Percentiles rank a stretch among this genome's conserved stretches.
Evolutionary conservation across 1,140 invertebrate species (phyloP).

Genomic region (Bombyx mori): ASM3026992v2 NC_085118.1:673001-673500

Average conservation of each 20-base stretch:
- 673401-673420: slow-evolving; percentile 80
- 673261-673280: slow-evolving; percentile 77
- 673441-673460: slow-evolving; percentile 80
- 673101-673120: slow-evolving; percentile 90
- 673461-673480: slow-evolving; percentile 92
- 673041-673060: slow-evolving; percentile 84
- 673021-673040: slow-evolving; percentile 73
- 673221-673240: slow-evolving; percentile 86
- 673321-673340: slow-evolving; percentile 87
- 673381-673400: slow-evolving; percentile 81
- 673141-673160: slow-evolving; percentile 75
- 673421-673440: slow-evolving; percentile 79
- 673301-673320: slow-evolving; percentile 87
- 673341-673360: slow-evolving; percentile 81
- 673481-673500: slow-evolving; percentile 85
- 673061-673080: slow-evolving; percentile 85
- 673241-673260: slow-evolving; percentile 86
- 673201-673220: slow-evolving; percentile 84
- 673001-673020: slow-evolving; percentile 23
- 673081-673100: slow-evolving; percentile 48
- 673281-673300: slow-evolving; percentile 78
- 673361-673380: slow-evolving; percentile 82
- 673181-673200: slow-evolving; percentile 86
- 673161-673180: slow-evolving; percentile 86
- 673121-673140: slow-evolving; percentile 84